Conservation (phyloP, 1,140 invertebrate species). For the Pseudachorutes palmiensis region DNA sequence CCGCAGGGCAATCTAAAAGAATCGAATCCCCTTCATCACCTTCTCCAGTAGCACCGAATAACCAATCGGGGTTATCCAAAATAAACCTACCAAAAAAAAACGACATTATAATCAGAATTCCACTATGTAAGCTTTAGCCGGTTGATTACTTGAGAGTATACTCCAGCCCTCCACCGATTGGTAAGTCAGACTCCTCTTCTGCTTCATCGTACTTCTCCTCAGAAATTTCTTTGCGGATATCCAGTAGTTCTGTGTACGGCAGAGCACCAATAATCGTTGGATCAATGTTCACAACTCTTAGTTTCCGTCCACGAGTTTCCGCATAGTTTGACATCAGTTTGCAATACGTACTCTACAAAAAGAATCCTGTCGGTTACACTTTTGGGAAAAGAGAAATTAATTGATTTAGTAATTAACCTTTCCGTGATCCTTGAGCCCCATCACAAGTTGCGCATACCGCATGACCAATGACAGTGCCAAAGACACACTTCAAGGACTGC, state of each 20-base stretch:
- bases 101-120: no score
- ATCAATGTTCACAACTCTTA: conserved; percentile 30
- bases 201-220: conserved; percentile 22
- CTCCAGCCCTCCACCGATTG: conserved; percentile 26
- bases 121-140: no score
- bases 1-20: conserved; percentile 30
- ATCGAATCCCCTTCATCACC: conserved; percentile 27
- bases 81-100: conserved; percentile 17
- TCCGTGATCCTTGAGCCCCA: conserved; percentile 26
- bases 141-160: conserved; percentile 20
- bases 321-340: conserved; percentile 30
- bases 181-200: conserved; percentile 11
- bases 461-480: conserved; percentile 5
- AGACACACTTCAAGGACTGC: no score
- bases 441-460: conserved; percentile 32
- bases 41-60: conserved; percentile 24
- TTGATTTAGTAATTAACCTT: conserved; percentile 21
- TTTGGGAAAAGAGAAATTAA: background rate
- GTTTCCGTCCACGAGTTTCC: conserved; percentile 25
- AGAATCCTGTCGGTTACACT: conserved; percentile 8
- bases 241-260: conserved; percentile 21
- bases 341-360: conserved; percentile 30
- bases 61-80: conserved; percentile 30
- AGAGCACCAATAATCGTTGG: conserved; percentile 10
- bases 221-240: conserved; percentile 25